Evolutionary conservation across 1,140 invertebrate genomes (phyloP).

Genomic region (Ostrea edulis): DNA sequence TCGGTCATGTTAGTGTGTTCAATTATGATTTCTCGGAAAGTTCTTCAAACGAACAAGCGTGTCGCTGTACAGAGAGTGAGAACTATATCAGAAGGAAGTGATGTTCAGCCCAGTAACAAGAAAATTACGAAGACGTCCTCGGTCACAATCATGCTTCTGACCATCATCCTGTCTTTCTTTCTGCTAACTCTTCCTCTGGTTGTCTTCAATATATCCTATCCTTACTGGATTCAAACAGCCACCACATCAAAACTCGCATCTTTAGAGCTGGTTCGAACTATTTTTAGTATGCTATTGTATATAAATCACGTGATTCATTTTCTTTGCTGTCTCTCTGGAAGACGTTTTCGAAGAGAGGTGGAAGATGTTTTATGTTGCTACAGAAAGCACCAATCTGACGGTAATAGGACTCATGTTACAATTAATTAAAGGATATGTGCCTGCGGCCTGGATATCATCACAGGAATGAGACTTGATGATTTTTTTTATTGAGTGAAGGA

Average conservation of each 20-base stretch:
- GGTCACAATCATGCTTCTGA: conserved; percentile 69
- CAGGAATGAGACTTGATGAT: too few relatives aligned
- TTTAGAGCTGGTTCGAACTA: conserved; percentile 59
- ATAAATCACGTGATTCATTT: conserved; percentile 26
- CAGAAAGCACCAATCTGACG: neutral
- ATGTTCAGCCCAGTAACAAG: neutral
- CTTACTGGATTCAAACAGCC: conserved; percentile 37
- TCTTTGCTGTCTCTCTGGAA: neutral
- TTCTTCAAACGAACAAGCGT: conserved; percentile 23
- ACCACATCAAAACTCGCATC: conserved; percentile 43
- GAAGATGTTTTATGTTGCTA: neutral
- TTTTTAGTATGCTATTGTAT: conserved; percentile 15
- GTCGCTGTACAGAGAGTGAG: neutral
- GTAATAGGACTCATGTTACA: neutral
- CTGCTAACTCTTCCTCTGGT: conserved; percentile 68
- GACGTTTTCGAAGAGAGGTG: conserved; percentile 11
- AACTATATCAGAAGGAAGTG: neutral
- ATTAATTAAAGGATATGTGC: neutral
- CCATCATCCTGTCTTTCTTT: conserved; percentile 68
- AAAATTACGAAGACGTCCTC: conserved; percentile 43
- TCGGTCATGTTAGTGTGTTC: conserved; percentile 69
- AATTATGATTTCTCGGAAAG: conserved; percentile 65
- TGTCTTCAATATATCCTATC: conserved; percentile 67
- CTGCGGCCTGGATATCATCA: too few relatives aligned
- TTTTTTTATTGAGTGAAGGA: too few relatives aligned